Evolutionary conservation across 2,888 invertebrate genomes (phyloP).

Genomic region (Ormyrus pomaceus): DNA sequence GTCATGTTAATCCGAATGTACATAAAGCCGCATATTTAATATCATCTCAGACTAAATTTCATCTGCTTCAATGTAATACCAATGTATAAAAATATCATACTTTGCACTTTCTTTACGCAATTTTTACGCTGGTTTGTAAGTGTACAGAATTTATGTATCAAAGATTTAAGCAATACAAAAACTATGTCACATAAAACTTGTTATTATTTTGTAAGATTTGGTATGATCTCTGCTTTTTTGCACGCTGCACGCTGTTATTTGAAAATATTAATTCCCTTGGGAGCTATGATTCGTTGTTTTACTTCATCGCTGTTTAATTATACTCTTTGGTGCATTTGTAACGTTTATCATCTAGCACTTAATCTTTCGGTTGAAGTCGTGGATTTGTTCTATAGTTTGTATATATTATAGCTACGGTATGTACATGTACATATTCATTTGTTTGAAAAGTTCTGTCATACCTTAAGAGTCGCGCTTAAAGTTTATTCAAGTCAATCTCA

Average conservation of each 20-base stretch:
- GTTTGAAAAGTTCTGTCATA: slow-evolving; percentile 23
- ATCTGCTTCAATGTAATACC: slow-evolving; percentile 49
- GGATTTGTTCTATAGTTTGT: slow-evolving; percentile 33
- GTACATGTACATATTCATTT: slow-evolving; percentile 40
- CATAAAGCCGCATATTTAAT: slow-evolving; percentile 46
- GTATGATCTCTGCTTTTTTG: slow-evolving; percentile 41
- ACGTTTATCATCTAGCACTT: slow-evolving; percentile 3
- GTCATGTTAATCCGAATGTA: slow-evolving; percentile 46
- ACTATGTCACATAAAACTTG: slow-evolving; percentile 44
- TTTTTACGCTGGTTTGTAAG: slow-evolving; percentile 52
- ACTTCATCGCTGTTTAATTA: slow-evolving; percentile 11
- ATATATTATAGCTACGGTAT: slow-evolving; percentile 43
- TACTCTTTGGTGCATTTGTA: slow-evolving; percentile 11
- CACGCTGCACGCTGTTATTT: slow-evolving; percentile 48
- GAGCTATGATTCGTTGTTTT: slow-evolving; percentile 5
- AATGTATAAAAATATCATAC: slow-evolving; percentile 43
- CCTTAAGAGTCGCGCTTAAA: slow-evolving; percentile 2
- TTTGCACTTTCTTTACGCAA: slow-evolving; percentile 45
- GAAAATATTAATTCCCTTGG: slow-evolving; percentile 14
- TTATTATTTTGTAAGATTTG: slow-evolving; percentile 47
- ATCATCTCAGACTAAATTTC: slow-evolving; percentile 47
- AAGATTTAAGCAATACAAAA: slow-evolving; percentile 51
- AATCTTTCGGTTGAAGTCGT: slow-evolving; percentile 26
- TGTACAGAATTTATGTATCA: slow-evolving; percentile 54
- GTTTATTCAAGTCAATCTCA: slow-evolving; percentile 31